Percentiles rank a stretch among this genome's conserved stretches.
Evolutionary conservation across 2,797 vertebrate species (phyloP).

Genomic region (Lepilemur septentrionalis): DNA sequence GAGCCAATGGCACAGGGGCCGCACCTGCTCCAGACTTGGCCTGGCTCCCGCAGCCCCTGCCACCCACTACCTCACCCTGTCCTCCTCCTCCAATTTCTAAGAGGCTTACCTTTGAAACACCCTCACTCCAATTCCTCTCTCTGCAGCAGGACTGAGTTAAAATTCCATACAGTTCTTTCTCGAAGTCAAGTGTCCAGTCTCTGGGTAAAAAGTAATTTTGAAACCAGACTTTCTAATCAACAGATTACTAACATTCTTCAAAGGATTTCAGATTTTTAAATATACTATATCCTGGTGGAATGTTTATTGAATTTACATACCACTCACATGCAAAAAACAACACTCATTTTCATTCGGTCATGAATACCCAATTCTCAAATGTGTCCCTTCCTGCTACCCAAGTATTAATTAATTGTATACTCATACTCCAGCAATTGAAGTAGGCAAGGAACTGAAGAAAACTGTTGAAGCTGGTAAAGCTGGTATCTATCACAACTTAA

Average conservation of each 20-base stretch:
- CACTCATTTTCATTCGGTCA: background rate
- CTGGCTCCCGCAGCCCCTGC: background rate
- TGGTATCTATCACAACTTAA: background rate
- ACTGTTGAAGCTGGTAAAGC: background rate
- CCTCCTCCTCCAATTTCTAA: background rate
- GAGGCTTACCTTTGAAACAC: background rate
- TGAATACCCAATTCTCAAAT: background rate
- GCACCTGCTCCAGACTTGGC: background rate
- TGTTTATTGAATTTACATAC: background rate
- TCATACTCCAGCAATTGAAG: background rate
- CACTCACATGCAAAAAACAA: background rate
- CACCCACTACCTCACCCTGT: too few species aligned
- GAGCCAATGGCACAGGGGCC: background rate
- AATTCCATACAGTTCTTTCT: background rate
- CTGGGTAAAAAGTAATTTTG: background rate
- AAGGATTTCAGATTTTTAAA: background rate
- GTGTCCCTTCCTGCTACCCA: background rate
- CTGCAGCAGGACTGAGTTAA: background rate
- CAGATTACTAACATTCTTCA: background rate
- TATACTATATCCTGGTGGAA: background rate
- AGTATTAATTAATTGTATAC: background rate
- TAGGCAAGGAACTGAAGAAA: background rate
- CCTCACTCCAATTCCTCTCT: background rate
- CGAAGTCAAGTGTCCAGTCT: background rate
- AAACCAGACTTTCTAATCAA: background rate